A percentile compares a stretch with the other conserved stretches of the same genome.
Conservation (phyloP, 2,113 vertebrate species). For the Poeciliopsis turrubarensis region DNA sequence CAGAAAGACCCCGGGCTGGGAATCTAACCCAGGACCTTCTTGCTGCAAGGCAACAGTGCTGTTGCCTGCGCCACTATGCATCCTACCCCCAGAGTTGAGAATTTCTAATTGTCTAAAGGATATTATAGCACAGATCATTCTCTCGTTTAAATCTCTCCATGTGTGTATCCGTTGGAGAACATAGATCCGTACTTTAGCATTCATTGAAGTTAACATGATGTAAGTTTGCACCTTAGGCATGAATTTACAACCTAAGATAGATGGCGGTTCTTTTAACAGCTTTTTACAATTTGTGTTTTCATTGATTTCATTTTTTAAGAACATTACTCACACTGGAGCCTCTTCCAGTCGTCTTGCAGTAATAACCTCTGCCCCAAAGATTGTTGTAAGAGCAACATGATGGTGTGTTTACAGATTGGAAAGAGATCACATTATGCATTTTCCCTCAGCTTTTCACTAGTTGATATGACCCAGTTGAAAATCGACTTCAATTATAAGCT, state of each 20-base stretch:
- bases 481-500: not conserved
- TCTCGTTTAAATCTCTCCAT: not conserved
- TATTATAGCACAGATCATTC: no score
- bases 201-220: not conserved
- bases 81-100: no score
- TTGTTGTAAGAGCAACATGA: not conserved
- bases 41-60: no score
- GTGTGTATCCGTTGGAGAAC: not conserved
- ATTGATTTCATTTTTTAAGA: not conserved
- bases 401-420: not conserved
- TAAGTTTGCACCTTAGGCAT: not conserved
- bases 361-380: not conserved
- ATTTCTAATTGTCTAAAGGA: no score
- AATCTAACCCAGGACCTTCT: no score
- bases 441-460: not conserved
- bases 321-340: not conserved
- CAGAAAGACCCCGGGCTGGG: no score
- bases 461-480: not conserved
- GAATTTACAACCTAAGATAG: not conserved
- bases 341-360: not conserved
- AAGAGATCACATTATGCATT: not conserved
- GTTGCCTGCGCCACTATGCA: no score
- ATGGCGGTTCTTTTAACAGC: not conserved
- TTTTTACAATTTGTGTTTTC: not conserved
- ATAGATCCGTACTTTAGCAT: not conserved